These are phyloP conservation scores for Piprites chloris DNA, from an alignment of 2,113 vertebrate species.

Conservation along the genomic window DNA sequence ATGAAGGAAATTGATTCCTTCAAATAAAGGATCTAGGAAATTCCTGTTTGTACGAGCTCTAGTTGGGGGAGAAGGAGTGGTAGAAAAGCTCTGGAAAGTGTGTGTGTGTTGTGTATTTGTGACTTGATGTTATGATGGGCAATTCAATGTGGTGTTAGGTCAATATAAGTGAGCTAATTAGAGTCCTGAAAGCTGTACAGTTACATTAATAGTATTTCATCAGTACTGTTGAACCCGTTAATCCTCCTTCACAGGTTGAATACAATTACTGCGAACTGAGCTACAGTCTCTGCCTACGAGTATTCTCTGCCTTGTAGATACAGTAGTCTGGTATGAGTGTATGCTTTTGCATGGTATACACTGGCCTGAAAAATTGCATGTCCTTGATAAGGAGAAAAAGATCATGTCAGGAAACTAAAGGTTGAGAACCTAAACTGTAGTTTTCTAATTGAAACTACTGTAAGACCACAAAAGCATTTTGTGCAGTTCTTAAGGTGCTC, in stretches of 20 bases:
- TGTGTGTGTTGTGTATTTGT: neutral
- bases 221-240: neutral
- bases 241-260: neutral
- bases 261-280: neutral
- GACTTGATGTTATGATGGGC: neutral
- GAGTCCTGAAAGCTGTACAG: neutral
- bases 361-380: neutral
- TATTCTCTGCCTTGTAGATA: neutral
- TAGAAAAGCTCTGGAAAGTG: neutral
- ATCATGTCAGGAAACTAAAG: neutral
- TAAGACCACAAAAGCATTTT: neutral
- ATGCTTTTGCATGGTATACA: neutral
- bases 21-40: neutral
- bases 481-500: neutral
- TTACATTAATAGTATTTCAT: neutral
- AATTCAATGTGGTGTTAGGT: neutral
- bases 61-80: neutral
- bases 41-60: neutral
- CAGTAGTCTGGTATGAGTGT: neutral
- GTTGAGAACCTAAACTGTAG: neutral
- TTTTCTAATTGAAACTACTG: neutral
- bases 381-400: neutral
- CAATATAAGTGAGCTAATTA: neutral
- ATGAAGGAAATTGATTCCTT: neutral
- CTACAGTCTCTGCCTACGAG: neutral